Conservation (phyloP, 1,140 invertebrate species). For the Sycobia sp. region DNA sequence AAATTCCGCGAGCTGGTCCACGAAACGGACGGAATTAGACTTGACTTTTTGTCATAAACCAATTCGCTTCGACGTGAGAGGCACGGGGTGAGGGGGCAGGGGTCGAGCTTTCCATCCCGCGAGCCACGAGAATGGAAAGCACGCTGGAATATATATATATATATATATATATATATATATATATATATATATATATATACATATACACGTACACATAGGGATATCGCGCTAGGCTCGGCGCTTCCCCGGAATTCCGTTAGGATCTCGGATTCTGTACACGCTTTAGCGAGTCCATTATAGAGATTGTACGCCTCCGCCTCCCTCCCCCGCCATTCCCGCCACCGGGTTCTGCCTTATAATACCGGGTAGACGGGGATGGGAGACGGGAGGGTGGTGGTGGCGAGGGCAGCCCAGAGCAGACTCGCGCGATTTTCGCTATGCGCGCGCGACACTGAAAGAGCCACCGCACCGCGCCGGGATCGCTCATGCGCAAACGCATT, state of each 20-base stretch:
- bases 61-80: slow-evolving; percentile 4
- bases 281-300: slow-evolving; percentile 58
- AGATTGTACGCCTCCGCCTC: slow-evolving; percentile 57
- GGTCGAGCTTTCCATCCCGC: neutral
- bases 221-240: too few species aligned
- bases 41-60: slow-evolving; percentile 4
- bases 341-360: slow-evolving; percentile 38
- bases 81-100: neutral
- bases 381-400: too few species aligned
- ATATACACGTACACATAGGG: too few species aligned
- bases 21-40: slow-evolving; percentile 9
- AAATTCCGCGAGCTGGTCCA: slow-evolving; percentile 2
- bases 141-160: neutral
- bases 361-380: slow-evolving; percentile 5
- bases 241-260: slow-evolving; percentile 23
- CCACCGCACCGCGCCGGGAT: too few species aligned
- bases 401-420: neutral
- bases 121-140: too few species aligned
- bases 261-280: slow-evolving; percentile 50
- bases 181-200: too few species aligned
- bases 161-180: too few species aligned
- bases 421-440: neutral
- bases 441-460: slow-evolving; percentile 14
- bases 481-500: too few species aligned
- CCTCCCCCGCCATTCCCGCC: too few species aligned